A percentile compares a stretch with the other conserved stretches of the same genome.
These are phyloP conservation scores for Agrotis clavis DNA, from an alignment of 2,888 invertebrate species.

Conservation along the genomic window DNA sequence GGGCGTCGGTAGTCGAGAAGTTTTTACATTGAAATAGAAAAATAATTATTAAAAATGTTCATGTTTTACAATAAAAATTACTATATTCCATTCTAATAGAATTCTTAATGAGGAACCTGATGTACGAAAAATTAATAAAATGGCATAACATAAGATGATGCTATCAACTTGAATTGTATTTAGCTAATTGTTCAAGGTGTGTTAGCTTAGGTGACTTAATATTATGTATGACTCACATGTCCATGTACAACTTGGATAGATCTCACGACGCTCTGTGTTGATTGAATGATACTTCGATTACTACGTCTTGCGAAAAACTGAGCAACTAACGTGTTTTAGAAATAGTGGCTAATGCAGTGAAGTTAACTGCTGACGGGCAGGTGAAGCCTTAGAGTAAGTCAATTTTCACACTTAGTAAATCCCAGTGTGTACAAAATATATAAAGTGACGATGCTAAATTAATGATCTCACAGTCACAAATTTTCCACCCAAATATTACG, in stretches of 20 bases:
- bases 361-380: constrained; percentile 17
- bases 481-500: constrained; percentile 7
- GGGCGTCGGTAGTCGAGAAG: constrained; percentile 1
- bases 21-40: background rate
- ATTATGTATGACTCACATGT: constrained; percentile 56
- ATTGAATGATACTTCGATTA: constrained; percentile 37
- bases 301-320: constrained; percentile 25
- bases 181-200: constrained; percentile 50
- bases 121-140: constrained; percentile 10
- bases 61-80: too few relatives aligned
- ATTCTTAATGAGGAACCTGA: background rate
- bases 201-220: constrained; percentile 55
- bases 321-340: constrained; percentile 17
- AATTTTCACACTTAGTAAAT: constrained; percentile 35
- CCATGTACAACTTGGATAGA: constrained; percentile 39
- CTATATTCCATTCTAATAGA: too few relatives aligned
- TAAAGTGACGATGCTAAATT: constrained; percentile 13
- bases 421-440: constrained; percentile 17
- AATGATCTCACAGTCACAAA: constrained; percentile 37
- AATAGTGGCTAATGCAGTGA: constrained; percentile 24
- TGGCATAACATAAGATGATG: constrained; percentile 30
- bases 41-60: too few relatives aligned
- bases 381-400: constrained; percentile 27
- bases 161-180: constrained; percentile 67
- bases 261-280: constrained; percentile 22